These are phyloP conservation scores for Melanchra persicariae DNA, from an alignment of 2,888 invertebrate species.

Conservation along the genomic window DNA sequence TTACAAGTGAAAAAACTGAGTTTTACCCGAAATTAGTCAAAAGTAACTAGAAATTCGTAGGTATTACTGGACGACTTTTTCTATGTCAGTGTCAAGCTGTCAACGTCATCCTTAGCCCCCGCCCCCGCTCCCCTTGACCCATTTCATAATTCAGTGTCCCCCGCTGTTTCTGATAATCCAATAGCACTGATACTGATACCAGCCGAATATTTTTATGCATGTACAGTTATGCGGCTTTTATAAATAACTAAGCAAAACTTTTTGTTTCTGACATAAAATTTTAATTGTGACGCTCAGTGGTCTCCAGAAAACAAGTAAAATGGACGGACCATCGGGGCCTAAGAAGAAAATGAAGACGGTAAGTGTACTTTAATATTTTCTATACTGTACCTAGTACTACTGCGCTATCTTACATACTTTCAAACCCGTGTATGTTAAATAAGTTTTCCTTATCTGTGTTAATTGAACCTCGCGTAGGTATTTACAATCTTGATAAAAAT, in stretches of 20 bases:
- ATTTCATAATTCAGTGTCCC: not conserved
- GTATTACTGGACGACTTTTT: constrained; percentile 20
- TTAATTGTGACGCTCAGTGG: constrained; percentile 12
- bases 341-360: constrained; percentile 89
- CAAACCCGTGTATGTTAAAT: constrained; percentile 19
- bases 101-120: constrained; percentile 5
- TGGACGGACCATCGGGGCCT: constrained; percentile 85
- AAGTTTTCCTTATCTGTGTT: constrained; percentile 10
- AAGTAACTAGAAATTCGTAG: not conserved
- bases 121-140: not conserved
- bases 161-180: constrained; percentile 17
- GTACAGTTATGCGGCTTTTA: constrained; percentile 18
- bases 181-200: not conserved
- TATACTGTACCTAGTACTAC: not conserved
- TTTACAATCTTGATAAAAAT: constrained; percentile 10
- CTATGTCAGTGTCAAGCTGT: constrained; percentile 36
- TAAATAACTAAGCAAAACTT: constrained; percentile 23
- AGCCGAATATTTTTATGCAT: not conserved
- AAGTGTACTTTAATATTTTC: constrained; percentile 67
- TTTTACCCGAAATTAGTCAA: not conserved
- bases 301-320: constrained; percentile 37
- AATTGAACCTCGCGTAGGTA: not conserved
- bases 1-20: too few relatives aligned
- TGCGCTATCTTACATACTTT: not conserved
- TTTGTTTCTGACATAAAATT: constrained; percentile 37